Base-by-base conservation (phyloP, 2,888 invertebrate genomes). In the Lamellibrachia columna region DNA sequence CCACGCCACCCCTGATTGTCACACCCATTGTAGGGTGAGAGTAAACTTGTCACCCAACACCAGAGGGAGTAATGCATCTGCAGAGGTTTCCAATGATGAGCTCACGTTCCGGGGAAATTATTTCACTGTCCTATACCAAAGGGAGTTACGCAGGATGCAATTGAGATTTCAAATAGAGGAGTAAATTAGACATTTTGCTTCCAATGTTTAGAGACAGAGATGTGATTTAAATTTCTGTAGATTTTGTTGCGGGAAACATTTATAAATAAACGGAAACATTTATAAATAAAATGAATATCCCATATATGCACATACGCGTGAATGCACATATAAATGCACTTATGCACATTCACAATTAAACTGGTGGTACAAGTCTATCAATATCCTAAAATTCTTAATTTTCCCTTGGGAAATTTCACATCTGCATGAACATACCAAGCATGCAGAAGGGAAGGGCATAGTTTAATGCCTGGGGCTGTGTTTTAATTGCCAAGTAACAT, bases 401-500 rank as follows among this genome's bases (percentile, higher is more conserved):
- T 15, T 22, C 75, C 75, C 75, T 75, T 75, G 75, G 75, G 75
- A 75, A 75, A 75, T 75, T 75, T 75, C 75, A 75, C 75, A 75
- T 75, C 75, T 75, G 7, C 75, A 75, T 22, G 75, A 75, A n/a
- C 75, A 75, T n/a, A 75, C 22, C 75, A 75, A 22, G 75, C 15
- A 22, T 0, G 75, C 75, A 75, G 15, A 75, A 75, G 75, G 15
- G 75, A 75, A 75, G 75, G 15, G 75, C 22, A 22, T 75, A n/a
- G 75, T 75, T 75, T 75, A 22, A 75, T 75, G 75, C 75, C 75
- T 22, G n/a, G n/a, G 75, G 75, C 75, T 75, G 75, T n/a, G n/a
- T 75, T 75, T 75, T 75, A 75, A 75, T 75, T 75, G 75, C 75
- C 55, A 75, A 75, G 75, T 75, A 75, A 75, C 75, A 75, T 75